phyloP scores from a whole-genome alignment of 2,888 invertebrate species.

The Anorthoa munda region DNA sequence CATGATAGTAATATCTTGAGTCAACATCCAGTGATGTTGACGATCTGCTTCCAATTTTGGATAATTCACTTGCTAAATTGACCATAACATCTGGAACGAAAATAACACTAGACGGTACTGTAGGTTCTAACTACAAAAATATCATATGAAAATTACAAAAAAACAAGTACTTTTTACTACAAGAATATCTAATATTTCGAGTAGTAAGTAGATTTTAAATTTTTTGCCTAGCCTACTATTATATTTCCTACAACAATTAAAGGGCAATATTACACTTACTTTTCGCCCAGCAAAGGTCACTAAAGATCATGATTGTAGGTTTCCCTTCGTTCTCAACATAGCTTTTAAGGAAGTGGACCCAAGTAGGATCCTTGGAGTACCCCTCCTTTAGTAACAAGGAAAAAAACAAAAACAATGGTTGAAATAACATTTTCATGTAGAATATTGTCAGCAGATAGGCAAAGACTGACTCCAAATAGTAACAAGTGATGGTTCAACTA shows the following conservation, averaged over 20 bases:
- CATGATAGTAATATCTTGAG: constrained; percentile 70
- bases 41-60: constrained; percentile 69
- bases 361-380: constrained; percentile 61
- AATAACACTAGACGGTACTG: neutral
- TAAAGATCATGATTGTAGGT: constrained; percentile 74
- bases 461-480: neutral
- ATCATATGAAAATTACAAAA: no score
- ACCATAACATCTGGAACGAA: constrained; percentile 68
- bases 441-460: neutral
- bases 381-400: constrained; percentile 41
- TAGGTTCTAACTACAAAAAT: neutral
- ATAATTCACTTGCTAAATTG: constrained; percentile 69
- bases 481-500: constrained; percentile 3
- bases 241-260: neutral
- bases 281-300: constrained; percentile 76
- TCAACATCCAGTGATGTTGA: constrained; percentile 60
- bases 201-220: no score
- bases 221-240: neutral
- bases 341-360: constrained; percentile 73
- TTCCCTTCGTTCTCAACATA: constrained; percentile 78
- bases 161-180: neutral
- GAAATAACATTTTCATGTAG: constrained; percentile 37
- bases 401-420: constrained; percentile 33
- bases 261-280: constrained; percentile 72
- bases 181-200: neutral